phyloP scores from a whole-genome alignment of 2,888 invertebrate species.

The Phrixothrix hirtus region DNA sequence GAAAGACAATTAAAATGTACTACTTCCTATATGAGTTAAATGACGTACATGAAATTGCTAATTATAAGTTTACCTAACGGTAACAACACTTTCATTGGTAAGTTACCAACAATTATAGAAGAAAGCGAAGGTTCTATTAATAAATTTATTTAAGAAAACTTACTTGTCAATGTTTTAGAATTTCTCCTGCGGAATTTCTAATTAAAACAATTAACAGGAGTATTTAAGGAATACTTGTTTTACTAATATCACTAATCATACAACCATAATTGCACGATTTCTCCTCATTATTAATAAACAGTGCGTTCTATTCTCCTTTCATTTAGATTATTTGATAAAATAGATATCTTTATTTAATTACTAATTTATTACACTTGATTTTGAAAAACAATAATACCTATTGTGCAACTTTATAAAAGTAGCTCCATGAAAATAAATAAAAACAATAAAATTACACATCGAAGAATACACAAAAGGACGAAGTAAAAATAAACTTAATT shows the following conservation, averaged over 20 bases:
- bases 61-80: neutral
- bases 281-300: too few species aligned
- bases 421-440: too few species aligned
- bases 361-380: too few species aligned
- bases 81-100: neutral
- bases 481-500: too few species aligned
- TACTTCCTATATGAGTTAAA: conserved; percentile 1
- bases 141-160: neutral
- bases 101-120: neutral
- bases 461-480: too few species aligned
- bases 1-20: neutral
- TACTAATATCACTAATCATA: neutral
- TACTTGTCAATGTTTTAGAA: neutral
- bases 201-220: neutral
- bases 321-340: too few species aligned
- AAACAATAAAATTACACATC: too few species aligned
- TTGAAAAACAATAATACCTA: too few species aligned
- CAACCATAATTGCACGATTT: too few species aligned
- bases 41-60: neutral
- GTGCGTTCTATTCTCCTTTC: too few species aligned
- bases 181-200: neutral
- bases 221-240: neutral
- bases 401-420: too few species aligned
- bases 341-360: neutral
- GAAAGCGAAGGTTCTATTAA: neutral